A percentile compares a stretch with the other conserved stretches of the same genome.
phyloP scores from a whole-genome alignment of 2,797 vertebrate species.

The Nannoperca obscura region DNA sequence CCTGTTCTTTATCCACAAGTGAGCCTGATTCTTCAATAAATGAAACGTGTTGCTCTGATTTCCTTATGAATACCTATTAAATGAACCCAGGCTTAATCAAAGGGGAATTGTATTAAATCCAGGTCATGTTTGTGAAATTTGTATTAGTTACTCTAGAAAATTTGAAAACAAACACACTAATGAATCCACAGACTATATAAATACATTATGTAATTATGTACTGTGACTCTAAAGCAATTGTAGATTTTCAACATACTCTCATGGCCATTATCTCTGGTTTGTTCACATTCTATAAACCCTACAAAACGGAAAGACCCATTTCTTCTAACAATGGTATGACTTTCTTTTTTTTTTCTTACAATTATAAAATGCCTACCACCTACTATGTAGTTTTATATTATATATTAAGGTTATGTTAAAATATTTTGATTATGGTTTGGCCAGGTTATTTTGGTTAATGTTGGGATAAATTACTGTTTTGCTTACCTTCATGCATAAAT shows the following conservation, averaged over 20 bases:
- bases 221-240: neutral
- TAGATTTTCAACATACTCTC: neutral
- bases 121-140: conserved; percentile 6
- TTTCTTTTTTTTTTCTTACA: neutral
- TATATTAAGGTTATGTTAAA: neutral
- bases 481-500: neutral
- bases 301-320: neutral
- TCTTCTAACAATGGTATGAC: neutral
- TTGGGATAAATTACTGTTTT: neutral
- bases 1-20: neutral
- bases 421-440: neutral
- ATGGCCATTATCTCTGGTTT: neutral
- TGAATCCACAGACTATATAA: conserved; percentile 1
- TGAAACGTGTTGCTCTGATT: conserved; percentile 13
- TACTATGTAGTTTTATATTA: no score
- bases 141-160: neutral
- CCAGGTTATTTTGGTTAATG: neutral
- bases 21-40: neutral
- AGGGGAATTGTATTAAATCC: neutral
- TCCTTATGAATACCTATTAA: neutral
- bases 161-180: conserved; percentile 2
- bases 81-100: conserved; percentile 17
- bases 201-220: conserved; percentile 4
- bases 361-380: neutral
- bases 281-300: neutral